Base-by-base conservation (phyloP, 2,888 invertebrate genomes). In the Lasius fuliginosus region DNA sequence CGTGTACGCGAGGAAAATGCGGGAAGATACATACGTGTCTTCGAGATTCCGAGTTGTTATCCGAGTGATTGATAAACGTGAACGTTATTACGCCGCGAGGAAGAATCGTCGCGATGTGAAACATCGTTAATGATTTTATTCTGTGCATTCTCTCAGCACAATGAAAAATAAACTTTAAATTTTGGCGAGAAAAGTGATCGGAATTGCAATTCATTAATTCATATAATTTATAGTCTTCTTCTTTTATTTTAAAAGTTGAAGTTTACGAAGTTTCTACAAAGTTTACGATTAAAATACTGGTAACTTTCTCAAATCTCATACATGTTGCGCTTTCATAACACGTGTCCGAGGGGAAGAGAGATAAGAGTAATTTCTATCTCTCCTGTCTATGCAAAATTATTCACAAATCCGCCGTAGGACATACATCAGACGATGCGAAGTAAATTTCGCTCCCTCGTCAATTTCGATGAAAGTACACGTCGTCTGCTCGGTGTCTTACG, bases 381-480 rank as follows among this genome's bases (percentile, higher is more conserved):
- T 53, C n/a, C 53, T 53, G 53, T 6, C 69, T 53, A 27, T 15
- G 79, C 49, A 81, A 81, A 71, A 81, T 71, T 60, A 60, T 65
- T 46, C 30, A 46, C 60, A 36, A 71, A 60, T 81, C 23, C 36
- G 46, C 79, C 71, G 71, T 56, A 46, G 36, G 60, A 60, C 71
- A 36, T 79, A 60, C 71, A 49, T 79, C 46, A 15, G 58, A 69
- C 58, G 77, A 67, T 18, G 42, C 11, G 36, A 40, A 75, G 83
- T 64, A 67, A 82, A 82, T 84, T 89, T 83, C 67, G 40, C 71
- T 84, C 49, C 62, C 67, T 81, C 81, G 83, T 85, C 84, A 77
- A 85, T 84, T 84, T 83, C 82, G 85, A 84, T 60, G 88, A 88
- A 86, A 86, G 86, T 86, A 67, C 67, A 27, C n/a, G 46, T 73